Base-by-base conservation (phyloP, 2,113 vertebrate species). In the Neotoma lepida region DNA sequence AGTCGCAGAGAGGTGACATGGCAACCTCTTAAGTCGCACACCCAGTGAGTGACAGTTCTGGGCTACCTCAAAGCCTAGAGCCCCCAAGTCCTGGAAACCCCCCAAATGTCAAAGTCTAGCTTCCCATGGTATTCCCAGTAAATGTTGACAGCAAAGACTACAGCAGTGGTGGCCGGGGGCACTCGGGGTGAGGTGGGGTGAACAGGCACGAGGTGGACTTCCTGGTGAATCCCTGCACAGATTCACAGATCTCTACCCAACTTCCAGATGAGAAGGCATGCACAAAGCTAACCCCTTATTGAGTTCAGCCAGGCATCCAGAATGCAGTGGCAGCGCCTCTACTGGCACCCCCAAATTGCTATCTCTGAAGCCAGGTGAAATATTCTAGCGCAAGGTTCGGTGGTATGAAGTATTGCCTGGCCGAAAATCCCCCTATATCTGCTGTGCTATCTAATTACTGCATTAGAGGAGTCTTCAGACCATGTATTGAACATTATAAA, bases 401-500 rank as follows among this genome's bases (percentile, higher is more conserved):
- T 93, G 92, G 96, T 70, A 87, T 97, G 97, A 98, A 98, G 97
- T 96, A 89, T 96, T 73, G 0, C 90, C 96, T n/a, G 61, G 51
- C 98, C 97, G 96, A 97, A 97, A 86, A 66, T 49, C 46, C 98
- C 96, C 97, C 96, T 98, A 97, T 97, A 94, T 98, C 96, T 89
- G 87, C 96, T 24, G 26, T 97, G 97, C 95, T 97, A 94, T 98
- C 97, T 98, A 98, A 98, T 98, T 98, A 98, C 97, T 97, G 96
- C 97, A 97, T 98, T 97, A 98, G 97, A 98, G 97, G 92, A 98
- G 97, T 93, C 98, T 98, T 97, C 98, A 97, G 98, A 98, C 96
- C 97, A 63, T 89, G 97, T 97, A 98, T 98, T 14, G 97, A 98
- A 97, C 98, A 96, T 98, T 98, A 98, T 98, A 98, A 98, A 98